Evolutionary conservation across 2,888 invertebrate genomes (phyloP).

Genomic region (Ectobius pallidus): DNA sequence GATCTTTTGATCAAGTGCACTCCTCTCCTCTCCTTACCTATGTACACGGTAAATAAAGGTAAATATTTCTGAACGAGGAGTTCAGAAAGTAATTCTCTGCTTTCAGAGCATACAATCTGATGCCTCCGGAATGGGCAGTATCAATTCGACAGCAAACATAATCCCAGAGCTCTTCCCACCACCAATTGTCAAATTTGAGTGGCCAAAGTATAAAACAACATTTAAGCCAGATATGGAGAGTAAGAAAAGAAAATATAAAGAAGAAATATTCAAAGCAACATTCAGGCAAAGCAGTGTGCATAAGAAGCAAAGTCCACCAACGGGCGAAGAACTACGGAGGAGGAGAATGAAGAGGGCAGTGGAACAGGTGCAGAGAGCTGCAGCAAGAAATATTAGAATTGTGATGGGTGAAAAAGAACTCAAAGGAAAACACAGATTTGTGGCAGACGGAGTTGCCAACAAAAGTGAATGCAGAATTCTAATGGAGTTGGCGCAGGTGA

Average conservation of each 20-base stretch:
- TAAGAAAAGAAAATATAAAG: background rate
- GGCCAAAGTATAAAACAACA: conserved; percentile 7
- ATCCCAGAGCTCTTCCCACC: conserved; percentile 7
- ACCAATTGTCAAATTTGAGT: conserved; percentile 17
- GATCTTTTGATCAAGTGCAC: too few relatives aligned
- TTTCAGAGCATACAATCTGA: conserved; percentile 4
- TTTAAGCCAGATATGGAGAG: background rate
- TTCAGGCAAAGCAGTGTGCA: background rate
- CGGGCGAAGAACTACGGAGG: background rate
- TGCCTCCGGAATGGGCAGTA: background rate
- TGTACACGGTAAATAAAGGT: too few relatives aligned
- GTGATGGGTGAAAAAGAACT: conserved; percentile 49
- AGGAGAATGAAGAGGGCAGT: conserved; percentile 19
- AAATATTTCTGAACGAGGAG: too few relatives aligned
- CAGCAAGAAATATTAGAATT: conserved; percentile 28
- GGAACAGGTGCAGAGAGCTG: background rate
- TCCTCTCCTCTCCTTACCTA: too few relatives aligned
- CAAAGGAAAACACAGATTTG: conserved; percentile 54
- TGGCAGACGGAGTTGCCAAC: conserved; percentile 55
- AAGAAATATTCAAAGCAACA: background rate
- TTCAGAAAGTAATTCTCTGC: background rate
- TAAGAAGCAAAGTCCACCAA: background rate
- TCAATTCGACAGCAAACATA: background rate
- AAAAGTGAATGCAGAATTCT: conserved; percentile 53
- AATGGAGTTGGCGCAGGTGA: conserved; percentile 52